Base-by-base conservation (phyloP, 2,797 vertebrate species). In the Leuciscus waleckii region DNA sequence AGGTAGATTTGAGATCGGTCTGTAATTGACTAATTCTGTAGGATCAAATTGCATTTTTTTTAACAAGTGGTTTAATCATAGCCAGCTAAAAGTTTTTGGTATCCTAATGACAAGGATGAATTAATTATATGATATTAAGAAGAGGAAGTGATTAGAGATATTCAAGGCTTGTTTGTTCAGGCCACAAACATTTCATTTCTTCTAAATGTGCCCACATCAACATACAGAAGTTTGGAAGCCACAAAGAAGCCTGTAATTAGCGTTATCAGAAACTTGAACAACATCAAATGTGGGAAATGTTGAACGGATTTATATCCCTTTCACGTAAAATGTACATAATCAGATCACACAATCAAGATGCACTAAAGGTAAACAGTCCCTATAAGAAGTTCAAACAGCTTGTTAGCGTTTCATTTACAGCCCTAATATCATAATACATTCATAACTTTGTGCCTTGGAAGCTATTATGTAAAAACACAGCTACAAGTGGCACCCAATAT, bases 401-500 rank as follows among this genome's bases (percentile, higher is more conserved):
- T 70, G 43, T 70, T 56, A 39, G 32, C 10, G 0, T 70, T 51
- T 54, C 29, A 70, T 70, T 81, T 51, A 81, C 56, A 63, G 35
- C 39, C 26, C 39, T 43, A 23, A 46, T 61, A 43, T 65, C 21
- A n/a, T 74, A 54, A 56, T 43, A 26, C 43, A 78, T 68, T 68
- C 16, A 41, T 14, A 23, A n/a, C 23, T 54, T 56, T 58, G 35
- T 58, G 65, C 74, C 26, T 61, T n/a, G 29, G 21, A 69, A 85
- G 41, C 39, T 35, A 37, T 79, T 37, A 70, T 78, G 68, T 79
- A 41, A 85, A 85, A 84, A 71, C 26, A 79, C 26, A 43, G 21
- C 54, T 58, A 76, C n/a, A 77, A 54, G n/a, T 69, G 14, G 13
- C 37, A 69, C 35, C 37, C 23, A 29, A 32, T 43, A 69, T 58